Percentiles rank a stretch among this genome's conserved stretches.
phyloP scores from a whole-genome alignment of 2,888 invertebrate genomes.

The Lissonota sp. region DNA sequence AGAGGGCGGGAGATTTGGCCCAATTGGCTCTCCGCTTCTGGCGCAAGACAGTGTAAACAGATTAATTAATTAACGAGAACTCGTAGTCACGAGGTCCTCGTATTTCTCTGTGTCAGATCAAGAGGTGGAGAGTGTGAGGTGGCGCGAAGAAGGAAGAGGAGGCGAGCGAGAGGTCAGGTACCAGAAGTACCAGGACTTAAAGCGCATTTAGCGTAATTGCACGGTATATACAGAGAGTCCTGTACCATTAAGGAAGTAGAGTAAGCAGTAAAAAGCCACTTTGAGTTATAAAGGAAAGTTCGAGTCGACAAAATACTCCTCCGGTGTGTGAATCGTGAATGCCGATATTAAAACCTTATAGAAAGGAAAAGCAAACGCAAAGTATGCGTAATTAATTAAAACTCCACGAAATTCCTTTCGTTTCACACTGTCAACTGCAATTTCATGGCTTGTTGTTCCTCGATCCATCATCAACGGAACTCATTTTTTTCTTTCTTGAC shows the following conservation, averaged over 20 bases:
- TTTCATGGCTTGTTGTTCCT: no score
- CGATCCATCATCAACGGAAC: no score
- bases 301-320: conserved; percentile 29
- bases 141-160: neutral
- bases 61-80: conserved; percentile 72
- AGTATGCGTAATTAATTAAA: no score
- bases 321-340: conserved; percentile 16
- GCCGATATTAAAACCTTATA: no score
- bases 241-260: conserved; percentile 11
- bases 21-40: conserved; percentile 56
- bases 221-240: conserved; percentile 49
- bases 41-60: conserved; percentile 67
- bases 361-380: no score
- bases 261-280: conserved; percentile 41
- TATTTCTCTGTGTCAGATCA: conserved; percentile 58
- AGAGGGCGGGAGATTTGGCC: conserved; percentile 7
- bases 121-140: neutral
- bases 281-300: conserved; percentile 30
- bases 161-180: conserved; percentile 38
- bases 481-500: no score
- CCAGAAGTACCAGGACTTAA: conserved; percentile 64
- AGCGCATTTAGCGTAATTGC: conserved; percentile 73
- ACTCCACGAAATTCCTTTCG: no score
- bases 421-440: no score
- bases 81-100: conserved; percentile 47